Evolutionary conservation across 2,113 vertebrate genomes (phyloP), one percentile per base, ranked within the genome.

Genomic region (Menura novaehollandiae): DNA sequence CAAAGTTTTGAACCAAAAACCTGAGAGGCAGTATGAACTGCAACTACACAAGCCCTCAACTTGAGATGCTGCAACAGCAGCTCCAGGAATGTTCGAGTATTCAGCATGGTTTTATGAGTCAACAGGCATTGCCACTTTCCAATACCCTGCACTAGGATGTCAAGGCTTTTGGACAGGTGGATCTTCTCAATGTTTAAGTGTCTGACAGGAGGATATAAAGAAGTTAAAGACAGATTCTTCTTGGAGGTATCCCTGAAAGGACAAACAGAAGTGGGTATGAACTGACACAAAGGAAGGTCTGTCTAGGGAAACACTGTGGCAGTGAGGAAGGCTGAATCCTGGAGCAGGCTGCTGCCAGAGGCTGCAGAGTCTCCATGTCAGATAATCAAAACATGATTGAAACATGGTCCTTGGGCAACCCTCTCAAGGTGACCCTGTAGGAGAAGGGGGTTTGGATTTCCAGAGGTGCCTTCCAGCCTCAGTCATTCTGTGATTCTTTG

Each of bases 381-480:
- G 12, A 53, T 13, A 41, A 0, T 30, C 23, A 75, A 62, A 71
- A 47, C 20, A 19, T 0, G 2, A n/a, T 4, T 6, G 35, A 16
- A 56, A 62, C 30, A 3, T 0, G 6, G 35, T 22, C 21, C 47
- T 55, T 33, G 56, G 47, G 37, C 28, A 60, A 49, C 11, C 15
- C 0, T 0, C 28, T 69, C 6, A 1, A 59, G 4, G 11, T 33
- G 55, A 32, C 46, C 53, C 2, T 0, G 7, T 0, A 27, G n/a
- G 7, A 64, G 22, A 71, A 41, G 4, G 5, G 3, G 4, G 1
- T 6, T 17, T 58, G 28, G 15, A 68, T 72, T 58, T 72, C 80
- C 75, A 69, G 44, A 74, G 17, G 2, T 17, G 21, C 46, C 21
- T 35, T 81, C 32, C 46, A 93, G 32, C 37, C 58, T 55, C 69